Conservation (phyloP, 2,113 vertebrate genomes). For the Orycteropus afer region DNA sequence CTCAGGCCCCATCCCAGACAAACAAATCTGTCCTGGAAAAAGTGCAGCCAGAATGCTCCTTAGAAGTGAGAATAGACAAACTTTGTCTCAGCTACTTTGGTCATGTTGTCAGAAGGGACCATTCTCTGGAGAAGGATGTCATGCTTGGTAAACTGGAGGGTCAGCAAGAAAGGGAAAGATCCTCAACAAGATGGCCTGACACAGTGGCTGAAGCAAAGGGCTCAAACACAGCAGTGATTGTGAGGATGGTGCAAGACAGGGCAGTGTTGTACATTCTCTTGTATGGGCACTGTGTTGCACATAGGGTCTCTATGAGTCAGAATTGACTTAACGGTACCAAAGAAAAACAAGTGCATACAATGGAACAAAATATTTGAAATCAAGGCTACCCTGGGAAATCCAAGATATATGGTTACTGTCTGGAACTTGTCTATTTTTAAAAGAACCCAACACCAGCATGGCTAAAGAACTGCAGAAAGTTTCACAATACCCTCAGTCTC, state of each 20-base stretch:
- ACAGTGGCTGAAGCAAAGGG: background rate
- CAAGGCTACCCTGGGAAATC: constrained; percentile 43
- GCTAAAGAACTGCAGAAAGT: constrained; percentile 46
- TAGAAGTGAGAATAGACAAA: background rate
- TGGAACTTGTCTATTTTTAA: constrained; percentile 53
- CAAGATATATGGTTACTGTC: constrained; percentile 45
- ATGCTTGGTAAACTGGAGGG: background rate
- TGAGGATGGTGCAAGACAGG: background rate
- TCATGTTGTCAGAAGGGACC: background rate
- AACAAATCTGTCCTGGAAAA: background rate
- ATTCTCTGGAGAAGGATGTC: background rate
- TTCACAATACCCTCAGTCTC: constrained; percentile 51
- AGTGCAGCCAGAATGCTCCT: background rate
- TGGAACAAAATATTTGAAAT: constrained; percentile 36
- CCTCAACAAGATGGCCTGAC: background rate
- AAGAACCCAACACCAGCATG: constrained; percentile 47
- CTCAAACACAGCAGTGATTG: background rate
- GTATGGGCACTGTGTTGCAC: no score
- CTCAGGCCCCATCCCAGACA: background rate
- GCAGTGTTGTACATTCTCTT: no score
- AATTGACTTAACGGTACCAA: background rate
- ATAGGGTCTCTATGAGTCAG: no score
- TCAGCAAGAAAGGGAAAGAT: background rate
- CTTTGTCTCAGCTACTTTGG: background rate
- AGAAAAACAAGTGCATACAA: background rate